Base-by-base conservation (phyloP, 1,140 invertebrate genomes). In the Drosophila rufa region DNA sequence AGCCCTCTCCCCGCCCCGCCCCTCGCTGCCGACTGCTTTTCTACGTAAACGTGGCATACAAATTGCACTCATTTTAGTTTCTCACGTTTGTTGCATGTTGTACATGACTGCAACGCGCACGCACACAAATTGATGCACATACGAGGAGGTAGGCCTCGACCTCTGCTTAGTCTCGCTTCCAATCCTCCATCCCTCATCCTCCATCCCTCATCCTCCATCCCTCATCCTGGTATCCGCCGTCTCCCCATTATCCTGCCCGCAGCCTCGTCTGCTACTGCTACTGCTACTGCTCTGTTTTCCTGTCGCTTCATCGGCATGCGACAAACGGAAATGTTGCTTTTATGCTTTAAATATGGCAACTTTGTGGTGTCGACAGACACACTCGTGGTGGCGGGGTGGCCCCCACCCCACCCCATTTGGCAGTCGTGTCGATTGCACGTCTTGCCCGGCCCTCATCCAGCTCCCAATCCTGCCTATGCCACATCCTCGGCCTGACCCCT, bases 261-360 rank as follows among this genome's bases (percentile, higher is more conserved):
- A 46, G 38, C 17, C 45, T 58, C 48, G 42, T 12, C 45, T 50
- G 11, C 56, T 22, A 2, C 19, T 43, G 43, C 50, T 53, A 48
- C 66, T 42, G 17, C 45, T 40, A 19, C 78, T 59, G 64, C 61
- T 61, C 51, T 69, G 62, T 60, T 74, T 73, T 74, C 62, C 75
- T 60, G 56, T 77, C 74, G 75, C 75, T 77, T 55, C 74, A 77
- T 77, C 75, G 73, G 84, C 84, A 84, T 90, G 79, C 85, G 85
- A 90, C 85, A 90, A 90, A 90, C 85, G 85, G 85, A 90, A 90
- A 90, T 90, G 85, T 90, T 90, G 85, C 85, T 90, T 90, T 90
- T 90, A 90, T 90, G 85, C 85, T 90, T 90, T 90, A 90, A 90
- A 90, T 90, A 90, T 90, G 85, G 85, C 85, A 90, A 90, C 85